phyloP scores from a whole-genome alignment of 2,113 vertebrate species.

The Eptesicus fuscus region DNA sequence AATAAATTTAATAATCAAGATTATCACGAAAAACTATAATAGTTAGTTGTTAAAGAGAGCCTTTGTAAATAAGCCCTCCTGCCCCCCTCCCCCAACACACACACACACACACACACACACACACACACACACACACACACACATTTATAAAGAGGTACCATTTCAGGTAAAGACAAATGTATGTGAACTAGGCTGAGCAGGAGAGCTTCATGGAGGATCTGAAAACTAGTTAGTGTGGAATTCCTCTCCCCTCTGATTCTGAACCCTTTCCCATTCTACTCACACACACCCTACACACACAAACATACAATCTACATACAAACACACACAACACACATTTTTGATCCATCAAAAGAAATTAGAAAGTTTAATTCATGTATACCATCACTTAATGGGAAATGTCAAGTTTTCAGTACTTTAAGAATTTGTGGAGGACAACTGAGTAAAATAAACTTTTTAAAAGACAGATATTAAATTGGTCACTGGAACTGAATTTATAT shows the following conservation, averaged over 20 bases:
- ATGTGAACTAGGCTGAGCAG: not conserved
- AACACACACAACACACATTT: not conserved
- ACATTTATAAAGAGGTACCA: not conserved
- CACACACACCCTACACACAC: not conserved
- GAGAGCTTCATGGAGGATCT: not conserved
- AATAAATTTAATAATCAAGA: not conserved
- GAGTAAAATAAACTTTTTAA: slow-evolving; percentile 3
- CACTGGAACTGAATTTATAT: not conserved
- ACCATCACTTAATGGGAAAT: not conserved
- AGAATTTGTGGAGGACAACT: not conserved
- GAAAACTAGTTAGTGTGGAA: not conserved
- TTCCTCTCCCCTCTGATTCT: not conserved
- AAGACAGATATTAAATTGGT: not conserved
- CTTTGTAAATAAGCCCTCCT: too few species aligned
- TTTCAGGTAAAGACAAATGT: not conserved
- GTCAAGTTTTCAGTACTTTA: not conserved
- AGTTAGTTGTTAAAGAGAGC: too few species aligned
- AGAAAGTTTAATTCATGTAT: not conserved
- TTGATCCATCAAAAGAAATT: not conserved
- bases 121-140: not conserved
- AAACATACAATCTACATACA: not conserved
- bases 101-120: too few species aligned
- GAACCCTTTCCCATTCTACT: not conserved
- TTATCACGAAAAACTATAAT: not conserved
- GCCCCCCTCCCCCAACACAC: too few species aligned